These are phyloP conservation scores for Pseudococcus longispinus DNA, from an alignment of 2,888 invertebrate species.

Conservation along the genomic window DNA sequence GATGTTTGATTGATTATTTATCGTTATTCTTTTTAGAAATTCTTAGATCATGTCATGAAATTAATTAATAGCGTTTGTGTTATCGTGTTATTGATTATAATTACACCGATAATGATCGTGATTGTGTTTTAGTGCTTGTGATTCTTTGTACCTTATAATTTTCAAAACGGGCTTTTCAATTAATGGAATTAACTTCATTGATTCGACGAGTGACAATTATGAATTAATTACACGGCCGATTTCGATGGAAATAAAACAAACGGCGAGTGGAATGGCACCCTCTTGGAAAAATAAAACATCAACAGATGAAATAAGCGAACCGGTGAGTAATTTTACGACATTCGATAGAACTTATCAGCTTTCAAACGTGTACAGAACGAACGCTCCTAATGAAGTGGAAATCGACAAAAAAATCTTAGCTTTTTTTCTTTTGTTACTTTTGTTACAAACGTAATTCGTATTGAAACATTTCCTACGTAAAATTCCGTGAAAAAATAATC, in stretches of 20 bases:
- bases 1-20: too few relatives aligned
- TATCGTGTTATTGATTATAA: background rate
- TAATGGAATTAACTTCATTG: background rate
- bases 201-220: background rate
- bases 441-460: background rate
- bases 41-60: background rate
- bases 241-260: background rate
- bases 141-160: background rate
- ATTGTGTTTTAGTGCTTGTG: background rate
- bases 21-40: background rate
- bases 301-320: background rate
- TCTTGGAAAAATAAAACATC: background rate
- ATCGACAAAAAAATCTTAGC: background rate
- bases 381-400: background rate
- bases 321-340: slow-evolving; percentile 11
- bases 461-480: slow-evolving; percentile 13
- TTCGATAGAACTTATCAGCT: slow-evolving; percentile 18
- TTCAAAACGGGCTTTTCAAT: background rate
- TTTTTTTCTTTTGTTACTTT: slow-evolving; percentile 13
- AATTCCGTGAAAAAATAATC: background rate
- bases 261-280: background rate
- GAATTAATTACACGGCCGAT: background rate
- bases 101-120: background rate
- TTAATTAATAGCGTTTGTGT: background rate
- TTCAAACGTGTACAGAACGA: background rate